These are phyloP conservation scores for Drosophila repleta DNA, from an alignment of 1,140 invertebrate species.

Conservation along the genomic window DNA sequence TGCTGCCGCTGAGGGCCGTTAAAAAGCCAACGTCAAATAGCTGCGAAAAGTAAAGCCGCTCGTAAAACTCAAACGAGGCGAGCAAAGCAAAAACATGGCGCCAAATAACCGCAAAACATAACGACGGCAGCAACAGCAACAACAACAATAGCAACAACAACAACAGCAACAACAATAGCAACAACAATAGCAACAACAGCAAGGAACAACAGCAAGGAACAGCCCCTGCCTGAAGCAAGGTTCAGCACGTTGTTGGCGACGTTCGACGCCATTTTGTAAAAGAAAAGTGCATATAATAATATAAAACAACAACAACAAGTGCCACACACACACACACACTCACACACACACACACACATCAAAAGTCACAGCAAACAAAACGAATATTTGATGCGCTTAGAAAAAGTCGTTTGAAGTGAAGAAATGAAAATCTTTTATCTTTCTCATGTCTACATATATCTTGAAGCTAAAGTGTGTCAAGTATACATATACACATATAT, in stretches of 20 bases:
- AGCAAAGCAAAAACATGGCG: slow-evolving; percentile 73
- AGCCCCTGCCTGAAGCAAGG: slow-evolving; percentile 20
- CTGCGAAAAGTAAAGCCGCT: slow-evolving; percentile 81
- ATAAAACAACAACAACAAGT: slow-evolving; percentile 70
- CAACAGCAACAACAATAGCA: slow-evolving; percentile 48
- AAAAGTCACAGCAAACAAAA: slow-evolving; percentile 61
- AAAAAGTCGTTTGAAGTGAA: too few species aligned
- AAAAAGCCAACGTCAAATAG: slow-evolving; percentile 79
- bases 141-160: slow-evolving; percentile 50
- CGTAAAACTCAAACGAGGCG: slow-evolving; percentile 81
- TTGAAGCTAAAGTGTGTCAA: too few species aligned
- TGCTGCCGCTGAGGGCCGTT: slow-evolving; percentile 53
- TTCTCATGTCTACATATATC: too few species aligned
- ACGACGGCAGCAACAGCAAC: slow-evolving; percentile 52
- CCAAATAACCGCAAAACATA: slow-evolving; percentile 81
- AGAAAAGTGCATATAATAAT: slow-evolving; percentile 83
- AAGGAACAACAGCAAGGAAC: not conserved
- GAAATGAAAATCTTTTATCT: too few species aligned
- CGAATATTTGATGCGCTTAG: slow-evolving; percentile 37
- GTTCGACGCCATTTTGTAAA: slow-evolving; percentile 82
- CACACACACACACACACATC: slow-evolving; percentile 30
- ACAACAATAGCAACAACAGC: not conserved
- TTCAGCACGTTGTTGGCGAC: slow-evolving; percentile 59
- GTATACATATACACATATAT: not conserved
- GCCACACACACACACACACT: slow-evolving; percentile 30